Base-by-base conservation (phyloP, 2,888 invertebrate species). In the Cephonodes hylas region DNA sequence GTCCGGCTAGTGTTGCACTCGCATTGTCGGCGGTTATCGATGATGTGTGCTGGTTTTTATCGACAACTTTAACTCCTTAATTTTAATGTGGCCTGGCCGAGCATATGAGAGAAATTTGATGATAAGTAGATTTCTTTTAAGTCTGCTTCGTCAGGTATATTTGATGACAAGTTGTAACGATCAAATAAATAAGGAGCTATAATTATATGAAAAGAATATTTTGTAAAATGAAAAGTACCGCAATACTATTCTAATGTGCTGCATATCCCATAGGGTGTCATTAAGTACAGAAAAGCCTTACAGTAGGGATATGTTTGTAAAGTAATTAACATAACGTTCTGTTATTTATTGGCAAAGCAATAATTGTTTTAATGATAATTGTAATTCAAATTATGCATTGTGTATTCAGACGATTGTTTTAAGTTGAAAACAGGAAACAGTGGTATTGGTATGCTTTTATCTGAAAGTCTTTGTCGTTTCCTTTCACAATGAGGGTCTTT, bases 331-430 rank as follows among this genome's bases (percentile, higher is more conserved):
- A 53, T 53, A 31, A 10, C 31, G 10, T 27, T 53, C 10, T 13
- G 13, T 22, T 46, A 31, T 53, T 53, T 53, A 10, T 18, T 53
- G 3, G 53, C 13, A 10, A 31, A 53, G 10, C 53, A 27, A 53
- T 53, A 31, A 31, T 53, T 53, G 53, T 53, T 10, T 27, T 53
- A 53, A 31, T 15, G 53, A 31, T 53, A 53, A 53, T 53, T 53
- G 31, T 31, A 18, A 53, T 53, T 31, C 8, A 53, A 31, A 31
- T 31, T 53, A 31, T 53, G 53, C 31, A 4, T 53, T 31, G 27
- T 53, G n/a, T 31, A 10, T 53, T 31, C 27, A 53, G 10, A 27
- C 53, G 53, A 53, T 48, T 53, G 18, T 53, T 53, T 53, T 31
- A 18, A 53, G 27, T 53, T 31, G 22, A 45, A 53, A 53, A 53